A percentile compares a stretch with the other conserved stretches of the same genome.
Conservation (phyloP, 2,797 vertebrate genomes). For the Siniperca scherzeri region DNA sequence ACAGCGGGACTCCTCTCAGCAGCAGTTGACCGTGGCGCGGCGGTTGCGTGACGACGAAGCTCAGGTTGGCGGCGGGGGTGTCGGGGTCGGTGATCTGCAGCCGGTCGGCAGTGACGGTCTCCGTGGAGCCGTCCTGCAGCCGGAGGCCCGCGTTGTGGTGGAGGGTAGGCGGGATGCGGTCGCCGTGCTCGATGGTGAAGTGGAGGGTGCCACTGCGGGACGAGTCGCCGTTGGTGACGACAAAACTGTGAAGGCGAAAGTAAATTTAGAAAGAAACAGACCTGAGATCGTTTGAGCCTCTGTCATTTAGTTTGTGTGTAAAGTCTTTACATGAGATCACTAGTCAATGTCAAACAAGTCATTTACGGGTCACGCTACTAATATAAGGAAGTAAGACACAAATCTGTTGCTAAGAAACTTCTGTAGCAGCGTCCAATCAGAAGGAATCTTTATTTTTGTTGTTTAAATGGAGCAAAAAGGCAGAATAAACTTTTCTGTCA, state of each 20-base stretch:
- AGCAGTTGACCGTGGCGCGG: constrained; percentile 78
- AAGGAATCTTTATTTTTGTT: too few species aligned
- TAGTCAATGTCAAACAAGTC: neutral
- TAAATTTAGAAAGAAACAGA: neutral
- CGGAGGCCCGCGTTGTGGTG: constrained; percentile 75
- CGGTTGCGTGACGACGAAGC: constrained; percentile 70
- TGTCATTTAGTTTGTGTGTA: neutral
- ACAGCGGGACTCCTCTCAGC: constrained; percentile 66
- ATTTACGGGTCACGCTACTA: neutral
- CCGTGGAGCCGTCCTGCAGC: constrained; percentile 65
- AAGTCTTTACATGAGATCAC: neutral
- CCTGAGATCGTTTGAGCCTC: neutral
- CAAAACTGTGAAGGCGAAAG: constrained; percentile 77
- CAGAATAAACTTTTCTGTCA: too few species aligned
- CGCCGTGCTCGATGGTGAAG: constrained; percentile 75
- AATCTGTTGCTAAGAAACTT: neutral
- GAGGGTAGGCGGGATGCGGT: constrained; percentile 79
- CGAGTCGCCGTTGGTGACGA: constrained; percentile 80
- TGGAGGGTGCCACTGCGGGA: constrained; percentile 69
- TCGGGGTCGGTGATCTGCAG: constrained; percentile 83
- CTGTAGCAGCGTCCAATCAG: too few species aligned
- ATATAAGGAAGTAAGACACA: neutral
- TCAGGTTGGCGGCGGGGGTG: constrained; percentile 76
- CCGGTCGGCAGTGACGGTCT: constrained; percentile 64
- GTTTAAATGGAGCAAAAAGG: neutral